Evolutionary conservation across 2,888 invertebrate genomes (phyloP).

Genomic region (Drosophila fulvimacula): DNA sequence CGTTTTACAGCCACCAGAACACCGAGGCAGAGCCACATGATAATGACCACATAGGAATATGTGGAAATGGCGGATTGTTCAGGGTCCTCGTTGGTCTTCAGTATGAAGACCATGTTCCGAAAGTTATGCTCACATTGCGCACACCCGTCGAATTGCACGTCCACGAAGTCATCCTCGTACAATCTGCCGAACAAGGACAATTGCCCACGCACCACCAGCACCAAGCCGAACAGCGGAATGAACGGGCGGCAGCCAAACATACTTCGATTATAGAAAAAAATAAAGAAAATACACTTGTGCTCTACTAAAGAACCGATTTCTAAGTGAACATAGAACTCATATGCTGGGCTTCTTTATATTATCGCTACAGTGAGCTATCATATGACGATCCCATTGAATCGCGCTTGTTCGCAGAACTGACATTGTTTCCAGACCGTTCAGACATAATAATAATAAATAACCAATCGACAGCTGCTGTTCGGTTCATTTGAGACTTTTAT

Average conservation of each 20-base stretch:
- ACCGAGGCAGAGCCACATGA: conserved; percentile 51
- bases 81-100: conserved; percentile 6
- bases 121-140: conserved; percentile 48
- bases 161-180: conserved; percentile 57
- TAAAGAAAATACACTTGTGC: neutral
- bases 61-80: conserved; percentile 20
- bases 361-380: neutral
- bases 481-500: neutral
- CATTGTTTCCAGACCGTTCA: neutral
- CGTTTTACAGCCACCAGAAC: conserved; percentile 23
- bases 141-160: conserved; percentile 44
- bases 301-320: conserved; percentile 18
- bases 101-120: conserved; percentile 56
- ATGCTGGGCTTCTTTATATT: conserved; percentile 20
- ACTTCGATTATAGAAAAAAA: neutral
- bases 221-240: conserved; percentile 29
- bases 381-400: neutral
- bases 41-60: conserved; percentile 39
- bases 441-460: neutral
- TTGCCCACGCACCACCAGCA: conserved; percentile 26
- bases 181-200: conserved; percentile 8
- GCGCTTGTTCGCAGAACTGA: neutral
- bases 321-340: conserved; percentile 2
- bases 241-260: conserved; percentile 17
- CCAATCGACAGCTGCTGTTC: neutral